Conservation (phyloP, 2,797 vertebrate genomes). For the Acanthurus tractus region DNA sequence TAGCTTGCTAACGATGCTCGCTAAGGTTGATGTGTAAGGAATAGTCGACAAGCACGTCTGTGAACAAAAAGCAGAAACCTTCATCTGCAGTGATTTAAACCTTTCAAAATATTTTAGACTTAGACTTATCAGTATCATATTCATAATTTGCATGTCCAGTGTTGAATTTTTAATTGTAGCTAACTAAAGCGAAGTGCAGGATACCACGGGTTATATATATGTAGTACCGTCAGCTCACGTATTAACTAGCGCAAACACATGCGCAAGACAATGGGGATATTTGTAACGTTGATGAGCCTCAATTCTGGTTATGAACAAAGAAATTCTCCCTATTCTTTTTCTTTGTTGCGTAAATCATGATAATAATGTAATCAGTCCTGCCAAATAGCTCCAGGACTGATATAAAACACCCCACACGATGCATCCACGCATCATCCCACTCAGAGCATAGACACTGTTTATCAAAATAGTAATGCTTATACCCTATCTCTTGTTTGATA, state of each 20-base stretch:
- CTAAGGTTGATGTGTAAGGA: conserved; percentile 33
- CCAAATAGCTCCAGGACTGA: not conserved
- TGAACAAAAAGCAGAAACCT: conserved; percentile 1
- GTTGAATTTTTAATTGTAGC: not conserved
- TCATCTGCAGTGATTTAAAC: not conserved
- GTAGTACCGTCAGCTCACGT: conserved; percentile 3
- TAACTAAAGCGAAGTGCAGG: not conserved
- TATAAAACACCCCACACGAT: conserved; percentile 17
- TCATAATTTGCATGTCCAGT: too few species aligned
- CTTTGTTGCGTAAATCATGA: not conserved
- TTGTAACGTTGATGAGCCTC: not conserved
- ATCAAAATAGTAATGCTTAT: conserved; percentile 1
- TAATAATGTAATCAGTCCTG: not conserved
- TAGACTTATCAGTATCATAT: rapidly evolving
- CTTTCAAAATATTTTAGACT: not conserved
- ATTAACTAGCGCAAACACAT: conserved; percentile 21
- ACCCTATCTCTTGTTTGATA: not conserved
- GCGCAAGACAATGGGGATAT: not conserved
- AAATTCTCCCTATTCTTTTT: not conserved
- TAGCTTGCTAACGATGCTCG: conserved; percentile 49
- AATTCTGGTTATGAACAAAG: not conserved
- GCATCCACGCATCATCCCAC: conserved; percentile 42
- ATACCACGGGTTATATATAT: conserved; percentile 10
- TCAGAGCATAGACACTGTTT: conserved; percentile 4
- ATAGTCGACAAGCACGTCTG: conserved; percentile 16